Evolutionary conservation across 2,888 invertebrate genomes (phyloP).

Genomic region (Drosophila fulvimacula): DNA sequence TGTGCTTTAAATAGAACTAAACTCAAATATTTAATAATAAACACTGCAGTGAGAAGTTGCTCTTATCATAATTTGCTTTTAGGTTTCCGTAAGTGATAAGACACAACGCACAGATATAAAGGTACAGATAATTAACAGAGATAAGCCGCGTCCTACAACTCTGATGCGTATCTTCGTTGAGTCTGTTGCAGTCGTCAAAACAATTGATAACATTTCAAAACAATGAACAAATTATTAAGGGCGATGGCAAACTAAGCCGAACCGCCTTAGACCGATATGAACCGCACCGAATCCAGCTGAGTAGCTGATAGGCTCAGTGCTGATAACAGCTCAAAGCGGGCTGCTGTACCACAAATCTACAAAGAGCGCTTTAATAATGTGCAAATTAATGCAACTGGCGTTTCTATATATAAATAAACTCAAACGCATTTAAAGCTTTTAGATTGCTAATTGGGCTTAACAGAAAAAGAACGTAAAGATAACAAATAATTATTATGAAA

Average conservation of each 20-base stretch:
- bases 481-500: not conserved
- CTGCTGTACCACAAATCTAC: conserved; percentile 24
- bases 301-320: conserved; percentile 30
- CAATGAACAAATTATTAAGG: conserved; percentile 42
- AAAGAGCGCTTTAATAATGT: conserved; percentile 3
- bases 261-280: conserved; percentile 55
- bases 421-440: conserved; percentile 38
- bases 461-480: conserved; percentile 7
- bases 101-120: conserved; percentile 19
- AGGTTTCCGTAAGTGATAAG: conserved; percentile 53
- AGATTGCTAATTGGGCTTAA: conserved; percentile 50
- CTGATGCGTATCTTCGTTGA: conserved; percentile 19
- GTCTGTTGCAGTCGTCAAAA: conserved; percentile 17
- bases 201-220: conserved; percentile 40
- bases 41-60: conserved; percentile 10
- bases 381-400: conserved; percentile 27
- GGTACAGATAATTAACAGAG: conserved; percentile 19
- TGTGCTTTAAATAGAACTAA: conserved; percentile 39
- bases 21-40: conserved; percentile 42
- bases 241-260: conserved; percentile 48
- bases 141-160: conserved; percentile 26
- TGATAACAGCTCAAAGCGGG: conserved; percentile 18
- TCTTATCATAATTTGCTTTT: conserved; percentile 29
- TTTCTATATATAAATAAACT: not conserved
- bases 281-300: conserved; percentile 35